Evolutionary conservation across 2,113 vertebrate species (phyloP).

Genomic region (Ornithorhynchus anatinus): DNA sequence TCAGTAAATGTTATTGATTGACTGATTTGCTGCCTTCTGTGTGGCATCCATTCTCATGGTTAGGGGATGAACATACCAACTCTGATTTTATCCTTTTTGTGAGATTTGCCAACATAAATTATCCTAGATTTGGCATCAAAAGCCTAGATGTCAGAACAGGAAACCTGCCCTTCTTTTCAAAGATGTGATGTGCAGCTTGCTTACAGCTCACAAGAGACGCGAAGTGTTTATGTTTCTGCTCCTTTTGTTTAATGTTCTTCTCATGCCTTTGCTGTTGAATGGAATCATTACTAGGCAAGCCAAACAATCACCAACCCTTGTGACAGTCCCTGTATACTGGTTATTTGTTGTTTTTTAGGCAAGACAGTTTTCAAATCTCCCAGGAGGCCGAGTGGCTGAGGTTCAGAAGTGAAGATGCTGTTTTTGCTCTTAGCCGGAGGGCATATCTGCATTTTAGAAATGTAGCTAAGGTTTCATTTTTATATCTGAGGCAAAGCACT

Average conservation of each 20-base stretch:
- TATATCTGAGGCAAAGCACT: neutral
- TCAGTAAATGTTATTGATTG: too few relatives aligned
- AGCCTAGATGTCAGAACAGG: too few relatives aligned
- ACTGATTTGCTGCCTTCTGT: too few relatives aligned
- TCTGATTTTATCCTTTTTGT: too few relatives aligned
- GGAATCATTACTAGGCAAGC: neutral
- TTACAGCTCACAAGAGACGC: too few relatives aligned
- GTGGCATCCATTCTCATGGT: too few relatives aligned
- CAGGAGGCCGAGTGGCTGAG: neutral
- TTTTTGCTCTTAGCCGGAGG: neutral
- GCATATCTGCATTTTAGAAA: neutral
- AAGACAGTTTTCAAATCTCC: neutral
- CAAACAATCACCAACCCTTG: neutral
- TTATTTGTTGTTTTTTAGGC: neutral
- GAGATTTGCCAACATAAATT: too few relatives aligned
- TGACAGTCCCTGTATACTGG: neutral
- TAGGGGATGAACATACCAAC: too few relatives aligned
- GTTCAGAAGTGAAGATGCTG: neutral
- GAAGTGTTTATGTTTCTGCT: neutral
- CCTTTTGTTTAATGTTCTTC: neutral
- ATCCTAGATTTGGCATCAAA: too few relatives aligned
- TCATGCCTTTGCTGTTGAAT: neutral
- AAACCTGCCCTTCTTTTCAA: too few relatives aligned
- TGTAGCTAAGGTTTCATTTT: neutral
- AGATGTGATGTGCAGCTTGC: too few relatives aligned